These are phyloP conservation scores for Oncorhynchus tshawytscha DNA, from an alignment of 2,113 vertebrate genomes.

Conservation along the genomic window DNA sequence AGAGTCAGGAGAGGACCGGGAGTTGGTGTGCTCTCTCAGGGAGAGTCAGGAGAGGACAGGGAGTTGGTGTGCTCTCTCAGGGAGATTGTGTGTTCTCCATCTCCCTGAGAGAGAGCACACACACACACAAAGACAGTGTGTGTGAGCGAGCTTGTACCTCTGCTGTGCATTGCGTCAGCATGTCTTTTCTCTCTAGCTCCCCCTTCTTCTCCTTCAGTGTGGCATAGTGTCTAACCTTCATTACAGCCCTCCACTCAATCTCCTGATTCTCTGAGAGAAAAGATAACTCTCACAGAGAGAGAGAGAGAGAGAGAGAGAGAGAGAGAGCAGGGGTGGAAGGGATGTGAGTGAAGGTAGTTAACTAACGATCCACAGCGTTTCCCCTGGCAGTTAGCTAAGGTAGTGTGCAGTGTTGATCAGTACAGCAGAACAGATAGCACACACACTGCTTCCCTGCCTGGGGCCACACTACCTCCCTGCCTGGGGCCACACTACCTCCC, in stretches of 20 bases:
- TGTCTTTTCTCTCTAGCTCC: not conserved
- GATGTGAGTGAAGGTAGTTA: too few relatives aligned
- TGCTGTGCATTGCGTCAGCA: not conserved
- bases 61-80: not conserved
- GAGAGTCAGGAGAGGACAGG: not conserved
- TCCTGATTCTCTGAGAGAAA: not conserved
- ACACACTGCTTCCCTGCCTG: too few relatives aligned
- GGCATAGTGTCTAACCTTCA: slow-evolving; percentile 11
- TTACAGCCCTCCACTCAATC: slow-evolving; percentile 9
- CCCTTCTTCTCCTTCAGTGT: not conserved
- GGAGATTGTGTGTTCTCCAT: not conserved
- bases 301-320: not conserved
- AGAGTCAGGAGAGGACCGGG: too few relatives aligned
- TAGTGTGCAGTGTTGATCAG: slow-evolving; percentile 37
- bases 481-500: not conserved
- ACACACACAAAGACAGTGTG: too few relatives aligned
- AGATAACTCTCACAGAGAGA: not conserved
- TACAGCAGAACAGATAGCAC: slow-evolving; percentile 36
- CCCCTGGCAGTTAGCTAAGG: slow-evolving; percentile 27
- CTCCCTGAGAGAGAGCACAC: not conserved
- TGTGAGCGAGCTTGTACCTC: not conserved
- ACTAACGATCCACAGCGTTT: slow-evolving; percentile 21
- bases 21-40: not conserved
- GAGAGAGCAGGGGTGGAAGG: not conserved
- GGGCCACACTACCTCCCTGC: not conserved